Base-by-base conservation (phyloP, 2,888 invertebrate species). In the Entomobrya proxima region DNA sequence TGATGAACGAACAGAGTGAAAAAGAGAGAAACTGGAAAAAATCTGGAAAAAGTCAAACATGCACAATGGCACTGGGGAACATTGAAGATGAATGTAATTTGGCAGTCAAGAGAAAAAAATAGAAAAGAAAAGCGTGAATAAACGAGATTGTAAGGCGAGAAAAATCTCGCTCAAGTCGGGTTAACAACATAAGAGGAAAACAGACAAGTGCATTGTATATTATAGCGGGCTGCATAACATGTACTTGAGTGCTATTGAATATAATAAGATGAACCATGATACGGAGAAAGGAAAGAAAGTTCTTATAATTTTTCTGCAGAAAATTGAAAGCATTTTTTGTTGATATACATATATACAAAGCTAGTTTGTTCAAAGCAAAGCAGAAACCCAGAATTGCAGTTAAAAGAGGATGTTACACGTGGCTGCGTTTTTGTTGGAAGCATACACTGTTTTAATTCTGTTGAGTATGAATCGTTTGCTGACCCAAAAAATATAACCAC, bases 31-130 rank as follows among this genome's bases (percentile, higher is more conserved):
- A 52, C 47, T 24, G 21, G 37, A 50, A 50, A 50, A 69, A 79
- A 79, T 79, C 79, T 79, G 67, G 67, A 52, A 37, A 75, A 79
- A 79, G 79, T 79, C 79, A 79, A 79, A 79, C 67, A 79, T 69
- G 47, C 69, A 44, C 35, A 75, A 75, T 18, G 24, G 37, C 35
- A 75, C 52, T 18, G 24, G 37, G 37, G 35, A 37, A 58, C n/a
- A 37, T 47, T 37, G 61, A 77, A 47, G 69, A 47, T 27, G 69
- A 47, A 72, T 72, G 69, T 72, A 72, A 47, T 72, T 72, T 72
- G 61, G 77, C 44, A 64, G 47, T 18, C n/a, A 40, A 77, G 77
- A 27, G 13, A 40, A 24, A 75, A 24, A 75, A 58, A 5, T 5
- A 30, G 40, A 30, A 18, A 24, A 40, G 24, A 24, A 37, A 37